Evolutionary conservation across 2,888 invertebrate species (phyloP).

Genomic region (Pegoplata infirma): DNA sequence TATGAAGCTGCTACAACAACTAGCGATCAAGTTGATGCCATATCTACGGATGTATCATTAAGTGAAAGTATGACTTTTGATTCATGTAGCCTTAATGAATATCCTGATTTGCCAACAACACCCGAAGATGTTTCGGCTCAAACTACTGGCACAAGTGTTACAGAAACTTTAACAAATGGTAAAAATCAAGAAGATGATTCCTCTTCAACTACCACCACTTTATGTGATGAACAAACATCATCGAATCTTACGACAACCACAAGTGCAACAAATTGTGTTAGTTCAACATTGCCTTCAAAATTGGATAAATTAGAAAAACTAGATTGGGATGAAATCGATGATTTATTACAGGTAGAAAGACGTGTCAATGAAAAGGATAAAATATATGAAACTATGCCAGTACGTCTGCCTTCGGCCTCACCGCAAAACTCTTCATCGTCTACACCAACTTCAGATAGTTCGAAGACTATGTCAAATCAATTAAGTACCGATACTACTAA

Average conservation of each 20-base stretch:
- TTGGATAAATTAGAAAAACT: conserved; percentile 81
- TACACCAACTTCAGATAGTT: conserved; percentile 69
- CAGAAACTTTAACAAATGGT: conserved; percentile 61
- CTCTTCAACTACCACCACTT: conserved; percentile 70
- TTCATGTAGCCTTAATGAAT: conserved; percentile 76
- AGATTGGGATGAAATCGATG: conserved; percentile 86
- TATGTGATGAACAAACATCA: conserved; percentile 64
- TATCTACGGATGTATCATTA: conserved; percentile 76
- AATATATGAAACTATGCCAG: conserved; percentile 85
- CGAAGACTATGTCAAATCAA: conserved; percentile 69
- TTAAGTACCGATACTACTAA: conserved; percentile 68
- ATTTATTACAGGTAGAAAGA: conserved; percentile 84
- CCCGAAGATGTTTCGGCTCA: conserved; percentile 74
- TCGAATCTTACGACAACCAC: conserved; percentile 65
- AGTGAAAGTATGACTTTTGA: conserved; percentile 78
- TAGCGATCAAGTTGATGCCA: conserved; percentile 73
- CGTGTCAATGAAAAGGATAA: conserved; percentile 82
- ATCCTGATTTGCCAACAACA: conserved; percentile 74
- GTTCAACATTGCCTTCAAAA: conserved; percentile 83
- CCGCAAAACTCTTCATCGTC: conserved; percentile 79
- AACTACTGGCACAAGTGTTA: conserved; percentile 64
- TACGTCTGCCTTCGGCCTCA: conserved; percentile 79
- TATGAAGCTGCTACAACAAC: conserved; percentile 74
- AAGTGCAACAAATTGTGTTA: conserved; percentile 71
- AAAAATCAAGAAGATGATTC: conserved; percentile 67